Evolutionary conservation across 2,797 vertebrate genomes (phyloP), one percentile per base, ranked within the genome.

Genomic region (Nannoperca obscura): DNA sequence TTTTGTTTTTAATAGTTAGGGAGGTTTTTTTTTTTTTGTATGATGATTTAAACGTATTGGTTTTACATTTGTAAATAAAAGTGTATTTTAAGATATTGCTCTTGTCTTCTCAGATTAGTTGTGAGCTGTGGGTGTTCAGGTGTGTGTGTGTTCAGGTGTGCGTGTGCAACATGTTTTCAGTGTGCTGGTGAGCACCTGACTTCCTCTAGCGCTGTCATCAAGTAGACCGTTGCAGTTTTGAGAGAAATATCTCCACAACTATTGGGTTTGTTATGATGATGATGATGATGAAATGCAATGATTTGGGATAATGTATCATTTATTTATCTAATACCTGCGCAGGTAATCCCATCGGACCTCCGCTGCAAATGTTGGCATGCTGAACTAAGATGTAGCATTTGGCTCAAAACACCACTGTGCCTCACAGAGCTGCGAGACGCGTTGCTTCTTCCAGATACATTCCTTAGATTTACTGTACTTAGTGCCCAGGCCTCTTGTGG

Each of bases 41-140:
- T 70, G 64, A 79, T 36, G 64, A 38, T 75, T 74, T 88, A 82
- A 88, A 74, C 82, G 77, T 86, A 62, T 88, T 81, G 87, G 74
- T 92, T 90, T 91, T 83, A 90, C 75, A 53, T 71, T 32, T 95
- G 93, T 96, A 95, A 94, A 96, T 96, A 94, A 95, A 95, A 94
- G 72, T 68, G 74, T 90, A 94, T 95, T 95, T 93, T 95, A 94
- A 91, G 65, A 88, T 22, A 0, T 71, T 50, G 9, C 42, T 72
- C 36, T 24, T 7, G 2, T 47, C 3, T 59, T 44, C 24, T 76
- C 5, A 9, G 30, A 27, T 9, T 10, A 1, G 7, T n/a, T n/a
- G 24, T 10, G 24, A 68, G n/a, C 11, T 36, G 36, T 55, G 1
- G 0, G n/a, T 47, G n/a, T n/a, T n/a, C n/a, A 19, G 13, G 15